These are phyloP conservation scores for Trichopria drosophilae DNA, from an alignment of 2,888 invertebrate species.

Conservation along the genomic window DNA sequence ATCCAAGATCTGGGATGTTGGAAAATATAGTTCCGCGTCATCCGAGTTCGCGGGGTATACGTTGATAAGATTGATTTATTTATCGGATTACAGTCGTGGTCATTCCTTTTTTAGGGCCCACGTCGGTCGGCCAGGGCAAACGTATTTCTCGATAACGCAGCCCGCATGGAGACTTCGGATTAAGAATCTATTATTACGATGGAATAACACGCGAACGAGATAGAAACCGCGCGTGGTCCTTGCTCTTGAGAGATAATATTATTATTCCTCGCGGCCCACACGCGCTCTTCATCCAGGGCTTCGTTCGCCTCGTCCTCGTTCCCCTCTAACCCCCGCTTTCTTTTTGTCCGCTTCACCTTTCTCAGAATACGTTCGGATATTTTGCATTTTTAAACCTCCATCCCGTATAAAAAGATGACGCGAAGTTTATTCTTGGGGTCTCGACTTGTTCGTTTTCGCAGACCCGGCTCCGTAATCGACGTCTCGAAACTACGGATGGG, in stretches of 20 bases:
- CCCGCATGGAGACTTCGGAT: no score
- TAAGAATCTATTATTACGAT: no score
- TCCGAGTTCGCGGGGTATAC: no score
- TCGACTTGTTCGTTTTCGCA: no score
- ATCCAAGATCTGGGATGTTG: no score
- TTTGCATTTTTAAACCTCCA: constrained; percentile 23
- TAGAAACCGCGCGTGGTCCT: constrained; percentile 8
- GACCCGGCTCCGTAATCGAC: no score
- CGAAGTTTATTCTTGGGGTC: no score
- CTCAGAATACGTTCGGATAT: constrained; percentile 18
- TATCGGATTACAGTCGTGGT: constrained; percentile 30
- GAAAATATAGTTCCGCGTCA: no score
- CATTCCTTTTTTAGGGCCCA: constrained; percentile 15
- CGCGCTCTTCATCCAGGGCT: constrained; percentile 11
- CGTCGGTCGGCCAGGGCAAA: constrained; percentile 18
- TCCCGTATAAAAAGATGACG: constrained; percentile 23
- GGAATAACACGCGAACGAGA: constrained; percentile 15
- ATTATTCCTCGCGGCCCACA: constrained; percentile 24
- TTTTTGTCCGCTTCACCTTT: constrained; percentile 19
- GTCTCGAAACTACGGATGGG: no score
- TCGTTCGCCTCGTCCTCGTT: no score
- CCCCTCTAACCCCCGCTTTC: no score
- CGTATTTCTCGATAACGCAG: constrained; percentile 29
- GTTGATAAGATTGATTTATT: constrained; percentile 35
- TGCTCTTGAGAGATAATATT: constrained; percentile 25